Evolutionary conservation across 2,797 vertebrate species (phyloP).

Genomic region (Sebastes ruberrimus): DNA sequence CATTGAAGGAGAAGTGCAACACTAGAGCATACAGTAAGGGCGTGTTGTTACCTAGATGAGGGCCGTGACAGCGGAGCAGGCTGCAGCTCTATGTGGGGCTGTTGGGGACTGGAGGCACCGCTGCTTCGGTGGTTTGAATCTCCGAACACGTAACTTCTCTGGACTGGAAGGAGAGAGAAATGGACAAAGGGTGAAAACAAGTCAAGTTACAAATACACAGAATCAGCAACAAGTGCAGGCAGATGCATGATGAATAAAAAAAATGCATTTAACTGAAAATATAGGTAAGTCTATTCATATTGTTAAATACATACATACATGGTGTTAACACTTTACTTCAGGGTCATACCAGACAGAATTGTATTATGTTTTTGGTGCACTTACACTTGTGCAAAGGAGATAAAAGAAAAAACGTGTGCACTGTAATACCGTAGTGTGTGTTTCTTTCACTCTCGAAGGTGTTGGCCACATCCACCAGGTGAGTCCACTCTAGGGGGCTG

Average conservation of each 20-base stretch:
- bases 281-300: background rate
- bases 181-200: background rate
- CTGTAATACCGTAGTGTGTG: conserved; percentile 67
- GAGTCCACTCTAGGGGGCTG: conserved; percentile 95
- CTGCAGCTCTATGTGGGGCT: conserved; percentile 90
- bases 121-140: conserved; percentile 92
- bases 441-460: conserved; percentile 92
- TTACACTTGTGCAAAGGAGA: background rate
- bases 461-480: conserved; percentile 96
- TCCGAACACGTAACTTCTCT: conserved; percentile 93
- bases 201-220: background rate
- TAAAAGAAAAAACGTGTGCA: background rate
- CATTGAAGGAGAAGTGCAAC: too few species aligned
- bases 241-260: background rate
- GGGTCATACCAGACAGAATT: too few species aligned
- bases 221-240: background rate
- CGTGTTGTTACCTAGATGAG: conserved; percentile 86
- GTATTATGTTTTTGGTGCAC: too few species aligned
- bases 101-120: conserved; percentile 88
- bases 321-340: background rate
- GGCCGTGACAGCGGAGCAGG: conserved; percentile 86
- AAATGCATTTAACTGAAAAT: background rate
- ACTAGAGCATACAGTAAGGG: background rate
- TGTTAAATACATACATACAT: background rate
- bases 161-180: conserved; percentile 80